Conservation (phyloP, 2,113 vertebrate genomes). For the Hydrochoerus hydrochaeris region DNA sequence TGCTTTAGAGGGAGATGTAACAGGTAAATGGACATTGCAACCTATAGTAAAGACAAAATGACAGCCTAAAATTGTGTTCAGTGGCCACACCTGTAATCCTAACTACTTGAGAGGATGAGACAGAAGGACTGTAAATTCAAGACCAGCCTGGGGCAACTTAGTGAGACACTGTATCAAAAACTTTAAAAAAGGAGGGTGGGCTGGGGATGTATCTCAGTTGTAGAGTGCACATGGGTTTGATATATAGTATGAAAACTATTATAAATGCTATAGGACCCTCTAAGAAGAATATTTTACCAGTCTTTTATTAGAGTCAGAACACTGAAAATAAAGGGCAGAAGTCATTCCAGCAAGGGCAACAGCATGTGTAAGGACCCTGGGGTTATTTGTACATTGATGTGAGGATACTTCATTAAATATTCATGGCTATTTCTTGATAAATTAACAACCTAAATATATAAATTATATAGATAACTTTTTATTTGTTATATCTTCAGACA, state of each 20-base stretch:
- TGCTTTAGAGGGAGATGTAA: conserved; percentile 22
- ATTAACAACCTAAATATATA: conserved; percentile 26
- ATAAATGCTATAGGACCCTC: not conserved
- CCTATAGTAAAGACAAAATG: not conserved
- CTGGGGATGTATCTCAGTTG: no score
- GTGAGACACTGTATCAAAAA: not conserved
- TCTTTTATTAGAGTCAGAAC: conserved; percentile 44
- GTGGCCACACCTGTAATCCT: not conserved
- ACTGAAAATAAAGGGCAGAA: conserved; percentile 31
- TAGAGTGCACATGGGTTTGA: not conserved
- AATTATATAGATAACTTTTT: conserved; percentile 22
- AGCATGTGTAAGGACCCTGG: not conserved
- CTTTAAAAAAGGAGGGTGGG: not conserved
- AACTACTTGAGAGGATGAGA: not conserved
- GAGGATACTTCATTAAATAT: not conserved
- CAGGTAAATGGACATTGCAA: not conserved
- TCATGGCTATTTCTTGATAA: not conserved
- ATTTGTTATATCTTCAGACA: conserved; percentile 40
- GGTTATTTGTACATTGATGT: not conserved
- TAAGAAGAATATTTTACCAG: not conserved
- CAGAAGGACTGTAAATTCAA: not conserved
- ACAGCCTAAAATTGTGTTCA: not conserved
- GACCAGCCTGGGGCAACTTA: not conserved
- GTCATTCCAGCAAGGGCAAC: not conserved
- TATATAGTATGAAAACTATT: not conserved